Percentiles rank a stretch among this genome's conserved stretches.
phyloP scores from a whole-genome alignment of 2,888 invertebrate genomes.

The Amphipoea oculea region DNA sequence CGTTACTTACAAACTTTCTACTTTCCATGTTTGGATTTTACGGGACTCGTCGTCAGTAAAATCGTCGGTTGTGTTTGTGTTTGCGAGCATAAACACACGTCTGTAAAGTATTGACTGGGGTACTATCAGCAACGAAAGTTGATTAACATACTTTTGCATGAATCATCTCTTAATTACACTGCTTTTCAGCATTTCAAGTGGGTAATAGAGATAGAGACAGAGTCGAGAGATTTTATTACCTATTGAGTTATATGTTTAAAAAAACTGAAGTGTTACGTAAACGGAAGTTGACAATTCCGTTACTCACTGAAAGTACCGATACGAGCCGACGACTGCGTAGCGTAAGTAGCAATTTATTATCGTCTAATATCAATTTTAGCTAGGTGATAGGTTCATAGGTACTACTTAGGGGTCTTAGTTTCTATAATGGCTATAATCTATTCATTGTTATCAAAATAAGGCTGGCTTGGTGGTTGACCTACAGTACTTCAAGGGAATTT shows the following conservation, averaged over 20 bases:
- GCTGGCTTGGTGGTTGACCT: not conserved
- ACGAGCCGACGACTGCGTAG: not conserved
- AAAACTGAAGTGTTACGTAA: not conserved
- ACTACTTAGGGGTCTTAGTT: too few species aligned
- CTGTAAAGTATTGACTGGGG: not conserved
- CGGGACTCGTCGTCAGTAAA: constrained; percentile 13
- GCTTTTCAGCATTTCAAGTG: not conserved
- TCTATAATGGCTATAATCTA: not conserved
- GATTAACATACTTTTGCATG: not conserved
- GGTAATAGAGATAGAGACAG: not conserved
- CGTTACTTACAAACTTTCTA: constrained; percentile 28
- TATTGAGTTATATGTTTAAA: not conserved
- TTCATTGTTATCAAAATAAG: not conserved
- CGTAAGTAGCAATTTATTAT: not conserved
- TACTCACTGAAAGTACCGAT: too few species aligned
- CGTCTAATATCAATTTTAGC: not conserved
- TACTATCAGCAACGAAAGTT: not conserved
- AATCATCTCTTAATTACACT: not conserved
- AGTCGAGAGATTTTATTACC: not conserved
- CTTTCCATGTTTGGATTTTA: constrained; percentile 27
- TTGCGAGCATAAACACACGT: constrained; percentile 8
- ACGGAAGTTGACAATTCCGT: not conserved
- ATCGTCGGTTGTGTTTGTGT: constrained; percentile 20
- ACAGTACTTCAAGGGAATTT: not conserved
- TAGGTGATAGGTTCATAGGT: too few species aligned